Base-by-base conservation (phyloP, 1,140 invertebrate genomes). In the Trichonephila inaurata region DNA sequence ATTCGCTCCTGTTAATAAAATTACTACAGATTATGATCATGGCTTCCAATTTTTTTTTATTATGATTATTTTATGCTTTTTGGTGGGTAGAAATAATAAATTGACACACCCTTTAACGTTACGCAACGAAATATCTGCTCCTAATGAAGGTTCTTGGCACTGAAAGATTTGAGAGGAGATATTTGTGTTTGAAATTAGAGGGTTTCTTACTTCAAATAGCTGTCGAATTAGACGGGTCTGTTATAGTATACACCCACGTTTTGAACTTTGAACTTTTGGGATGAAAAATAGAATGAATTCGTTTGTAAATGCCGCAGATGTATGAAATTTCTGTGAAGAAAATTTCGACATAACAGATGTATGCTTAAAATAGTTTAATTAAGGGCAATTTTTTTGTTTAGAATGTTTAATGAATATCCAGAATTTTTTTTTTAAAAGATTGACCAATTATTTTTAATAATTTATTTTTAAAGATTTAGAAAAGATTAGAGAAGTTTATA, bases 1-100 rank as follows among this genome's bases (percentile, higher is more conserved):
- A 82, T 91, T 82, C 24, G 51, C 24, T 40, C 40, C 89, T 16
- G 44, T 88, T 83, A 91, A 91, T 91, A 91, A 91, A 91, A 91
- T 91, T 91, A 91, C 89, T n/a, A 60, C n/a, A 91, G 69, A 91
- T 91, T 91, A 82, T 91, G 89, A 91, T 91, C 69, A 10, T 19
- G 18, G 6, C 12, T 21, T 87, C 2, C 12, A 12, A 44, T 61
- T 18, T 33, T 28, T 33, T 28, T 90, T 51, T 28, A 28, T 61
- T 33, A n/a, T 89, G 12, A 44, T 51, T 89, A 21, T 69, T 10
- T 33, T 51, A 72, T 33, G 58, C 44, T 40, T 24, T 40, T 77
- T 72, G 8, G 16, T 21, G n/a, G 88, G 14, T 12, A 89, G 16
- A 19, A 21, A 82, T 91, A 91, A 91, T 91, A 82, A 60, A 64